Evolutionary conservation across 2,888 invertebrate species (phyloP).

Genomic region (Pandemis cinnamomeana): DNA sequence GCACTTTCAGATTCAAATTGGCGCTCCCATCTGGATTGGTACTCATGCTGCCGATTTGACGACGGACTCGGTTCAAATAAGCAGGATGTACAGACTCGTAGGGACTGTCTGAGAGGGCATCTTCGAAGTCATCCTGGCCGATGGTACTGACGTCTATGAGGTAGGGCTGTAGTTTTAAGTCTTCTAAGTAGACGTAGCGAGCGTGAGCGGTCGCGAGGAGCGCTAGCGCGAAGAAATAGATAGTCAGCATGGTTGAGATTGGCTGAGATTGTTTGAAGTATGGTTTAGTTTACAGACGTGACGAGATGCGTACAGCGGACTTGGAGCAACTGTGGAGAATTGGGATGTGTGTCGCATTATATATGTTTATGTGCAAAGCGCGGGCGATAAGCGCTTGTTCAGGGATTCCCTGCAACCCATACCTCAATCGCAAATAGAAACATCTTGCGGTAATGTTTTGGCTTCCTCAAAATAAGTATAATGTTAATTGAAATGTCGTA

Average conservation of each 20-base stretch:
- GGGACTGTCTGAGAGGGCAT: constrained; percentile 4
- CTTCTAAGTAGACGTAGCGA: constrained; percentile 11
- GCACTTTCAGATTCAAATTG: constrained; percentile 43
- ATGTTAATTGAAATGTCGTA: no score
- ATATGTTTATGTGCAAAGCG: background rate
- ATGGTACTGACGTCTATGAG: constrained; percentile 4
- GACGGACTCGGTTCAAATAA: constrained; percentile 31
- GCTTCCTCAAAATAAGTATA: no score
- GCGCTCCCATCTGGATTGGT: constrained; percentile 44
- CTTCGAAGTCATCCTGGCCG: constrained; percentile 19
- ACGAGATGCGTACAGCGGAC: background rate
- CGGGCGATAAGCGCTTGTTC: background rate
- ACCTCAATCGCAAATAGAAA: no score
- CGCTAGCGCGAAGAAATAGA: constrained; percentile 13
- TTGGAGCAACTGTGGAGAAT: background rate
- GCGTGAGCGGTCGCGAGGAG: constrained; percentile 17
- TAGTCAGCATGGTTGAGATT: constrained; percentile 2
- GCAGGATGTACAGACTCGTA: constrained; percentile 22
- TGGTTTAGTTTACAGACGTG: background rate
- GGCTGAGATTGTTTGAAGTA: background rate
- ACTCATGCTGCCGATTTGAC: constrained; percentile 37
- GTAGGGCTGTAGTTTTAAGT: constrained; percentile 8
- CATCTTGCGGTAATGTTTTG: no score
- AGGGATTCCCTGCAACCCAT: background rate
- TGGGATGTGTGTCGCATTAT: background rate